Evolutionary conservation across 2,888 invertebrate genomes (phyloP).

Genomic region (Eupithecia subumbrata): DNA sequence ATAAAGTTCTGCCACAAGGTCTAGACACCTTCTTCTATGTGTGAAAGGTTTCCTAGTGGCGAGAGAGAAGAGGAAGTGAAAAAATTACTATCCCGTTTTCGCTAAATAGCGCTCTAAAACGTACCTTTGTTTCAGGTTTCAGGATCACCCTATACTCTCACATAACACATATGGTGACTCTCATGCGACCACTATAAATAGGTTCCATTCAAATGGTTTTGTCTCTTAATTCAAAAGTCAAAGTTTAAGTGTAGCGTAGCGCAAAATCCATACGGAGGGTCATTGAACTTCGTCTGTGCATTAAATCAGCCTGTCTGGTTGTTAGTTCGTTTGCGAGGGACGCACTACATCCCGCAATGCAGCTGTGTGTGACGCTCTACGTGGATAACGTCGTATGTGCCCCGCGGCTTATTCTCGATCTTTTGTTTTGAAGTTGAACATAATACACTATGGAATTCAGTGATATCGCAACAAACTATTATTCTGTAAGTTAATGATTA

Average conservation of each 20-base stretch:
- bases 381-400: constrained; percentile 25
- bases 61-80: background rate
- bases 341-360: constrained; percentile 51
- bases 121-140: background rate
- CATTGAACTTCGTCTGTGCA: constrained; percentile 61
- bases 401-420: background rate
- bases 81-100: background rate
- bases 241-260: background rate
- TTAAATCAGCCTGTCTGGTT: constrained; percentile 76
- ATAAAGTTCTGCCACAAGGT: background rate
- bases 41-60: background rate
- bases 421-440: background rate
- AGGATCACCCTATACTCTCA: background rate
- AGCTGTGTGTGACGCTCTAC: constrained; percentile 49
- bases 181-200: background rate
- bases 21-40: background rate
- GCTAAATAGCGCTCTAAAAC: background rate
- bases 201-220: background rate
- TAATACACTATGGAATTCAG: background rate
- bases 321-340: constrained; percentile 57
- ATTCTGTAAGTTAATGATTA: background rate
- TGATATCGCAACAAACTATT: background rate
- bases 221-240: constrained; percentile 1
- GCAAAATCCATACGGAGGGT: constrained; percentile 42
- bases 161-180: background rate